phyloP scores from a whole-genome alignment of 2,113 vertebrate species.

The Macheiramphus alcinus region DNA sequence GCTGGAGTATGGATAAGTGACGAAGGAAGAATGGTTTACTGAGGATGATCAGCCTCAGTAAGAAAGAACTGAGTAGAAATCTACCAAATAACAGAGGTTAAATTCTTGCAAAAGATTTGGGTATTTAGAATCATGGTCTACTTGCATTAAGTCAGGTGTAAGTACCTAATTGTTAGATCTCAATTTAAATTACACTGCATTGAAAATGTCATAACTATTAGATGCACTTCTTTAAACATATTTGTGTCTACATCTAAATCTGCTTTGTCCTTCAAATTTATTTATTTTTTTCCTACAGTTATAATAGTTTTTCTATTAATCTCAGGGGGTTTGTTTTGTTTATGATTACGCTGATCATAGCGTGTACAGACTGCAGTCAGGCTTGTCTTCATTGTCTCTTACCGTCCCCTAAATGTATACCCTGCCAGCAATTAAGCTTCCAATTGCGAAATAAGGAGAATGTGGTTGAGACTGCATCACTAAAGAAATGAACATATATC shows the following conservation, averaged over 20 bases:
- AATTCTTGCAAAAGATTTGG: not conserved
- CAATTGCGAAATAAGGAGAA: not conserved
- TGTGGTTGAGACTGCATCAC: not conserved
- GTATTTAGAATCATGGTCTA: not conserved
- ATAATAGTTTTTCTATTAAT: not conserved
- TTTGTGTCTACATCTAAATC: not conserved
- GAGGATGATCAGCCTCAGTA: accelerated
- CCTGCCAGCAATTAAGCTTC: not conserved
- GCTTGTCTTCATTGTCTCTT: not conserved
- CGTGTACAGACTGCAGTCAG: not conserved
- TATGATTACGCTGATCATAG: not conserved
- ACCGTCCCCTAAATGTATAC: not conserved
- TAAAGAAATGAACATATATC: not conserved
- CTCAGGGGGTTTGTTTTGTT: not conserved
- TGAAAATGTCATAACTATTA: not conserved
- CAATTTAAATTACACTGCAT: not conserved
- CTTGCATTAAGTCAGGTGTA: not conserved
- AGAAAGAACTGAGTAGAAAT: not conserved
- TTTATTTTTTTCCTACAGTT: not conserved
- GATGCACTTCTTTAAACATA: not conserved
- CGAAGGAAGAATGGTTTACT: not conserved
- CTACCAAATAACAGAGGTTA: not conserved
- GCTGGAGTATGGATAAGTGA: not conserved
- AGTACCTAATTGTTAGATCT: not conserved
- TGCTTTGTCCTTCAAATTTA: not conserved